These are phyloP conservation scores for Thalpophila matura DNA, from an alignment of 2,888 invertebrate genomes.

Conservation along the genomic window DNA sequence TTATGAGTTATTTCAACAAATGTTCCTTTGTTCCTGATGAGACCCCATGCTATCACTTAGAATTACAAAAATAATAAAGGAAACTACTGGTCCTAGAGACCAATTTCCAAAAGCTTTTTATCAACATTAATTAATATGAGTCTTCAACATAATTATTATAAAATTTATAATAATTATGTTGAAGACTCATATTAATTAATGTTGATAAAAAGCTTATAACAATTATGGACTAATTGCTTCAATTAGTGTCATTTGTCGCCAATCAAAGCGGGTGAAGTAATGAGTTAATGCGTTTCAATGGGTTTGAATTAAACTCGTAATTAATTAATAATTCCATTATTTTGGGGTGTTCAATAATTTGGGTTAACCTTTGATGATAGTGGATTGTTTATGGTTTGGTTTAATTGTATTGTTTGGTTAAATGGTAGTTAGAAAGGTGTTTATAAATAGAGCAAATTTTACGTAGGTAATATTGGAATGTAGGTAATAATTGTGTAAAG, in stretches of 20 bases:
- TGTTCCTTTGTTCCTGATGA: no score
- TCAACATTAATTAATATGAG: constrained; percentile 10
- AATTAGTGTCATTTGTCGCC: constrained; percentile 51
- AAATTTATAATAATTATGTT: constrained; percentile 31
- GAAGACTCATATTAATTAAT: constrained; percentile 10
- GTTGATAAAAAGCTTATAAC: constrained; percentile 10
- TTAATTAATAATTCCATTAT: constrained; percentile 55
- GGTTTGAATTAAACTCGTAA: constrained; percentile 47
- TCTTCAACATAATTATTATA: constrained; percentile 27
- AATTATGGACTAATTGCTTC: constrained; percentile 31
- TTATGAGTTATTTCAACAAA: no score
- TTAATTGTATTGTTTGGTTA: constrained; percentile 1
- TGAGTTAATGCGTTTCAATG: constrained; percentile 48
- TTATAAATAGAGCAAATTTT: not conserved
- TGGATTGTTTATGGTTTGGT: not conserved
- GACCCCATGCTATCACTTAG: no score
- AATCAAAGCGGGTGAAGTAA: constrained; percentile 35
- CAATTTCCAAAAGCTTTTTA: constrained; percentile 2
- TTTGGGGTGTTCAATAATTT: constrained; percentile 25
- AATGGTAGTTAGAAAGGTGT: not conserved
- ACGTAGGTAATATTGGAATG: no score
- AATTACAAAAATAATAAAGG: no score
- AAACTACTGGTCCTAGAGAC: not conserved
- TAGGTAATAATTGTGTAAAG: no score
- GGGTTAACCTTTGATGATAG: constrained; percentile 25